Evolutionary conservation across 30 jellyfish, hydroid and myxozoan genomes (phyloP).

Genomic region (Clytia hemisphaerica): DNA sequence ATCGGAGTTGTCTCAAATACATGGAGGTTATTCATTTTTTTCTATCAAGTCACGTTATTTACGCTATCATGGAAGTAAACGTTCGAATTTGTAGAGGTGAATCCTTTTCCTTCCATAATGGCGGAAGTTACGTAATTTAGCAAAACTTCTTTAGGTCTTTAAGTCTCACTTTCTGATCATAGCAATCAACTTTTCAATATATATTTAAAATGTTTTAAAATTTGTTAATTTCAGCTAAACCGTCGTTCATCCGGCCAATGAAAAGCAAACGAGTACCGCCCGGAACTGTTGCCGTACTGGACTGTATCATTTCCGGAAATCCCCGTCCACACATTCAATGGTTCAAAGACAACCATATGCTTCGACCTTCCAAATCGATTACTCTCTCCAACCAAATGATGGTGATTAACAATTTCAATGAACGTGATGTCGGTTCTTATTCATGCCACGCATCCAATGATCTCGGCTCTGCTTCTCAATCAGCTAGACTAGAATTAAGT

Average conservation of each 20-base stretch:
- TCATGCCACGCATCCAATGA: slow-evolving; percentile 76
- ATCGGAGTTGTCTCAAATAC: no score
- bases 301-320: slow-evolving; percentile 92
- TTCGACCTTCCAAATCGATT: slow-evolving; percentile 30
- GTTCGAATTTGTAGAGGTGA: no score
- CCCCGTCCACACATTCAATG: slow-evolving; percentile 85
- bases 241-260: slow-evolving; percentile 86
- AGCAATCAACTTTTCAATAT: no score
- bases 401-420: slow-evolving; percentile 44
- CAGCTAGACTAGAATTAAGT: slow-evolving; percentile 67
- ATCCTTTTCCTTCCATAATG: no score
- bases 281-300: slow-evolving; percentile 87
- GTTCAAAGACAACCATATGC: slow-evolving; percentile 52
- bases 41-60: no score
- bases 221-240: slow-evolving; percentile 36
- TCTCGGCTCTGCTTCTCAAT: slow-evolving; percentile 74
- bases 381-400: slow-evolving; percentile 66
- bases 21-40: no score
- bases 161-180: no score
- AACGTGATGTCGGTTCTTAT: slow-evolving; percentile 73
- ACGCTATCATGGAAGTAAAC: no score
- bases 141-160: no score
- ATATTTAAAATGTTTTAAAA: no score
- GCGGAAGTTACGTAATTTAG: no score
- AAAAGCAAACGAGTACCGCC: slow-evolving; percentile 64